phyloP scores from a whole-genome alignment of 2,113 vertebrate genomes.

The Thamnaconus septentrionalis region DNA sequence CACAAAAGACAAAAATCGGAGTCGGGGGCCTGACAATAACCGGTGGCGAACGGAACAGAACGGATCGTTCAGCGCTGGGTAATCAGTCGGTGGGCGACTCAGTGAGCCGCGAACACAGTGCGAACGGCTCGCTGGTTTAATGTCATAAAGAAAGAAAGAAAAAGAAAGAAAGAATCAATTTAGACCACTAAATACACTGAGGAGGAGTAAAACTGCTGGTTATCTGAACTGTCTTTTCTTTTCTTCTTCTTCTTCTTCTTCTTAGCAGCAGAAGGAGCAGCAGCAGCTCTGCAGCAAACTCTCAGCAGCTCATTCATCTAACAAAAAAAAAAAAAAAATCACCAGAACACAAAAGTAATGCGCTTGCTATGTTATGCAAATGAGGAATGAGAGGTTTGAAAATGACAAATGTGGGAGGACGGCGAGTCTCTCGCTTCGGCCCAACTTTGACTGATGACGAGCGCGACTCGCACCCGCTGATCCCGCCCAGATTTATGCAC shows the following conservation, averaged over 20 bases:
- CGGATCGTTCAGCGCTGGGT: conserved; percentile 6
- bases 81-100: not conserved
- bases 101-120: not conserved
- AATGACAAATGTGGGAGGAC: conserved; percentile 63
- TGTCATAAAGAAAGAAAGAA: not conserved
- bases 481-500: conserved; percentile 25
- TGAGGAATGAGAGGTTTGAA: conserved; percentile 41
- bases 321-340: conserved; percentile 21
- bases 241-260: too few relatives aligned
- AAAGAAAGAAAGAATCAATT: too few relatives aligned
- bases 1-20: conserved; percentile 38
- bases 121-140: not conserved
- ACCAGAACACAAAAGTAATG: conserved; percentile 60
- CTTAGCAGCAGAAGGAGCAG: too few relatives aligned
- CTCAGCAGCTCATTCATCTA: conserved; percentile 24
- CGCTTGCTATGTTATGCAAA: conserved; percentile 55
- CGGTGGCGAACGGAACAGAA: conserved; percentile 1
- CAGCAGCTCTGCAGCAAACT: not conserved
- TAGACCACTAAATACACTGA: too few relatives aligned
- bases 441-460: conserved; percentile 56
- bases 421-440: conserved; percentile 53
- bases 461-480: conserved; percentile 53
- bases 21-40: conserved; percentile 15
- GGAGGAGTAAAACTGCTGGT: too few relatives aligned
- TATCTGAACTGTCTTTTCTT: too few relatives aligned